Evolutionary conservation across 2,888 invertebrate genomes (phyloP).

Genomic region (Linnaemya tessellans): DNA sequence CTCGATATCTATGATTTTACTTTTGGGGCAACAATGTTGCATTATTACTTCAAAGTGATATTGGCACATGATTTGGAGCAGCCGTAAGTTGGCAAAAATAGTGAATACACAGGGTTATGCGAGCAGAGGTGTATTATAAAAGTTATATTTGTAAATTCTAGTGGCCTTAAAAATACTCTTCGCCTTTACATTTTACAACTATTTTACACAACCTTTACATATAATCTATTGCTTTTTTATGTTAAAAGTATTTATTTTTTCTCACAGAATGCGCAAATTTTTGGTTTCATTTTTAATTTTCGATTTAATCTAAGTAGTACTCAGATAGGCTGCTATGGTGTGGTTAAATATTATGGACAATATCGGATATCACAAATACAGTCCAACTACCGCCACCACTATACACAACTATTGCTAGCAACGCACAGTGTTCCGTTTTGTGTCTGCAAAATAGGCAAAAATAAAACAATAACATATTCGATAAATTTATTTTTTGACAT

Average conservation of each 20-base stretch:
- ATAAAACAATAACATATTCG: too few species aligned
- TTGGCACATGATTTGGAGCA: slow-evolving; percentile 50
- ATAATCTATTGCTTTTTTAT: background rate
- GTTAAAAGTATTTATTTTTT: background rate
- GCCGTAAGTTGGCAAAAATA: background rate
- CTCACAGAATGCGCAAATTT: slow-evolving; percentile 27
- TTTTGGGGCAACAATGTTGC: slow-evolving; percentile 65
- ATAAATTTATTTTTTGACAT: too few species aligned
- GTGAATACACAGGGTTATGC: background rate
- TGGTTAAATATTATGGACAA: slow-evolving; percentile 64
- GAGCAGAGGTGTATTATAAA: slow-evolving; percentile 16
- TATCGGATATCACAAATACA: slow-evolving; percentile 58
- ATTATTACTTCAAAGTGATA: slow-evolving; percentile 54
- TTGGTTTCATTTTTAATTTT: slow-evolving; percentile 17
- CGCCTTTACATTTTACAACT: background rate
- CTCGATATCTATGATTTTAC: slow-evolving; percentile 8
- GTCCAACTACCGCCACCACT: slow-evolving; percentile 48
- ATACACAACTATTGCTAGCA: slow-evolving; percentile 12
- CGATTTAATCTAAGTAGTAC: slow-evolving; percentile 22
- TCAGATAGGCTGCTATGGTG: slow-evolving; percentile 53
- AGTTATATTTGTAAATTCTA: background rate
- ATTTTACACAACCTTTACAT: slow-evolving; percentile 16
- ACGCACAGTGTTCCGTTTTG: background rate
- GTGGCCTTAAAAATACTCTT: too few species aligned
- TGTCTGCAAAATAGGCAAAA: too few species aligned